phyloP scores from a whole-genome alignment of 1,140 invertebrate species.

The Plutomurus gul region DNA sequence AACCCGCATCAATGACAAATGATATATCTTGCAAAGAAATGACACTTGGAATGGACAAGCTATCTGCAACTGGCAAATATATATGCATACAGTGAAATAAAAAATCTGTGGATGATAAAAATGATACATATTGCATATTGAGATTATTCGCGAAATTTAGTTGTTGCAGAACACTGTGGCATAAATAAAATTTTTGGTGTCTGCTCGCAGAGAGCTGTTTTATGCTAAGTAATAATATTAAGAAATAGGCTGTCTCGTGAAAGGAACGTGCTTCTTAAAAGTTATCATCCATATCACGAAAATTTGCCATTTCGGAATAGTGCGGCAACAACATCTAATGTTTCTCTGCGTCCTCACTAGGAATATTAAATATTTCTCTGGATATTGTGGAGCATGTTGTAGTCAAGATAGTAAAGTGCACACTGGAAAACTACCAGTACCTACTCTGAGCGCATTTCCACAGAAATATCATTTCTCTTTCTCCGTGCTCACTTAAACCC shows the following conservation, averaged over 20 bases:
- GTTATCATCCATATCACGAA: not conserved
- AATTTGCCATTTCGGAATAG: not conserved
- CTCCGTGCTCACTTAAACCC: not conserved
- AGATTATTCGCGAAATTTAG: no score
- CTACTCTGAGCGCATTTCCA: constrained; percentile 7
- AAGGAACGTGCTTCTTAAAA: not conserved
- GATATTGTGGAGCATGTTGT: not conserved
- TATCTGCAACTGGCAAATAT: no score
- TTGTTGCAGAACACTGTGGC: no score
- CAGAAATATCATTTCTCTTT: constrained; percentile 3
- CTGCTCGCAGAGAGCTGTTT: no score
- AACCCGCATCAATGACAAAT: no score
- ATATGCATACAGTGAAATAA: no score
- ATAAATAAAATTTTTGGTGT: no score
- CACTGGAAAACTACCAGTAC: not conserved
- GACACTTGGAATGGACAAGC: no score
- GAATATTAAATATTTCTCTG: constrained; percentile 4
- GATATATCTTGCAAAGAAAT: no score
- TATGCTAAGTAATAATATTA: constrained; percentile 7
- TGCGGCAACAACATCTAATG: not conserved
- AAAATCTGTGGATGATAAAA: no score
- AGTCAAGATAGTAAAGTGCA: constrained; percentile 13
- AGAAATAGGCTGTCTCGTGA: no score
- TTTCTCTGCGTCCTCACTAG: not conserved
- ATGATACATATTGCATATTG: no score